Evolutionary conservation across 1,140 invertebrate genomes (phyloP).

Genomic region (Streblospio benedicti): DNA sequence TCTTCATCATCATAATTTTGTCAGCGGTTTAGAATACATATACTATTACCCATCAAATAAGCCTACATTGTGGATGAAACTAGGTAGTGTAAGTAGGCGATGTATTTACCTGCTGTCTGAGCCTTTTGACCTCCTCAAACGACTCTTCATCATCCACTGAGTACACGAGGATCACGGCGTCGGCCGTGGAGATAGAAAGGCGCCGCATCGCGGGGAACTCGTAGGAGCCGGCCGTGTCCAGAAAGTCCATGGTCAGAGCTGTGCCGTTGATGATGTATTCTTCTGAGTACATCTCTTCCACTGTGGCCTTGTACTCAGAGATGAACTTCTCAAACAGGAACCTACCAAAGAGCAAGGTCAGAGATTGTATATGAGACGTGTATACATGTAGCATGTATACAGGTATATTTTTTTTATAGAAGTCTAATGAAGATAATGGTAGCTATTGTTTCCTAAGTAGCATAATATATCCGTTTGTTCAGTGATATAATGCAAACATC

Average conservation of each 20-base stretch:
- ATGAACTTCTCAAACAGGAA: constrained; percentile 97
- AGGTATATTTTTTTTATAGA: too few relatives aligned
- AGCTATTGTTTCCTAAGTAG: too few relatives aligned
- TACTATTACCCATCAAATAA: too few relatives aligned
- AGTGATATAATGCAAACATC: too few relatives aligned
- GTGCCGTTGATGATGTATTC: constrained; percentile 8
- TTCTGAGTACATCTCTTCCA: constrained; percentile 46
- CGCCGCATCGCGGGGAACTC: constrained; percentile 99
- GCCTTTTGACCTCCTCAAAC: constrained; percentile 13
- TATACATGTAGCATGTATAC: too few relatives aligned
- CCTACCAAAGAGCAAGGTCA: constrained; percentile 82
- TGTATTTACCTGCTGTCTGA: constrained; percentile 3
- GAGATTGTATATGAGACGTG: too few relatives aligned
- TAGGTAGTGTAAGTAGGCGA: too few relatives aligned
- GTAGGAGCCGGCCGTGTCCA: constrained; percentile 87
- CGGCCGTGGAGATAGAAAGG: constrained; percentile 88
- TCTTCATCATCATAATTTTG: too few relatives aligned
- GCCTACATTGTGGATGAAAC: too few relatives aligned
- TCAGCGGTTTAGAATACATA: too few relatives aligned
- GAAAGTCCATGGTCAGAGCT: constrained; percentile 10
- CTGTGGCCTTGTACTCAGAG: constrained; percentile 96
- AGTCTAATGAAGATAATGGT: too few relatives aligned
- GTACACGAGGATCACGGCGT: constrained; percentile 52
- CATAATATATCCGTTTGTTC: too few relatives aligned
- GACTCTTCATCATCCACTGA: constrained; percentile 44